Conservation (phyloP, 2,113 vertebrate genomes). For the Antechinus stuartii region DNA sequence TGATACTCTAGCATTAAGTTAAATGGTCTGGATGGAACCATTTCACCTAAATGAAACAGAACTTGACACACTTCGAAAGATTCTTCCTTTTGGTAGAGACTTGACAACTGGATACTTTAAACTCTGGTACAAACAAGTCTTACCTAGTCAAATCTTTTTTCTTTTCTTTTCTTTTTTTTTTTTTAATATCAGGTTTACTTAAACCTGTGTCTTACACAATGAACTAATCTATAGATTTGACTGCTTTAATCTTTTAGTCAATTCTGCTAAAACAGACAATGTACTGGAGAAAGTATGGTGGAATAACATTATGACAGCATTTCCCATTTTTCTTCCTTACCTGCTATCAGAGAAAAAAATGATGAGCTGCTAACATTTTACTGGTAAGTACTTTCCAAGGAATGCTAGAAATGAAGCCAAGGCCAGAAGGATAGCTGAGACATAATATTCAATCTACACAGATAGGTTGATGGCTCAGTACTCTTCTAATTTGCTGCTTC, state of each 20-base stretch:
- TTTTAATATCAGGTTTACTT: background rate
- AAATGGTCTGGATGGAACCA: background rate
- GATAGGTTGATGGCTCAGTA: background rate
- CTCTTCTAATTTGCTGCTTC: slow-evolving; percentile 8
- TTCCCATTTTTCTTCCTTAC: background rate
- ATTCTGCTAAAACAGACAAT: background rate
- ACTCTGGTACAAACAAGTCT: background rate
- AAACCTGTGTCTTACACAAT: background rate
- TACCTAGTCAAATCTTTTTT: slow-evolving; percentile 15
- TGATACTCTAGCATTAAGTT: slow-evolving; percentile 19
- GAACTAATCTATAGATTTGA: background rate
- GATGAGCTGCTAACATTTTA: background rate
- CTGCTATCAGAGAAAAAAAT: slow-evolving; percentile 3
- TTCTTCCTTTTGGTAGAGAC: background rate
- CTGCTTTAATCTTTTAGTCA: background rate
- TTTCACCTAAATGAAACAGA: slow-evolving; percentile 53
- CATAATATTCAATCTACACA: background rate
- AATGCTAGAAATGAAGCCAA: background rate
- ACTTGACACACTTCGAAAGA: background rate
- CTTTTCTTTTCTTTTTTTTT: background rate
- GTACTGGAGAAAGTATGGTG: background rate
- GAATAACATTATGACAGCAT: background rate
- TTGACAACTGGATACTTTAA: slow-evolving; percentile 29
- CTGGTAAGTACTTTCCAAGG: background rate
- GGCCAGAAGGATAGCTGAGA: background rate